Base-by-base conservation (phyloP, 2,888 invertebrate species). In the Portevinia maculata region DNA sequence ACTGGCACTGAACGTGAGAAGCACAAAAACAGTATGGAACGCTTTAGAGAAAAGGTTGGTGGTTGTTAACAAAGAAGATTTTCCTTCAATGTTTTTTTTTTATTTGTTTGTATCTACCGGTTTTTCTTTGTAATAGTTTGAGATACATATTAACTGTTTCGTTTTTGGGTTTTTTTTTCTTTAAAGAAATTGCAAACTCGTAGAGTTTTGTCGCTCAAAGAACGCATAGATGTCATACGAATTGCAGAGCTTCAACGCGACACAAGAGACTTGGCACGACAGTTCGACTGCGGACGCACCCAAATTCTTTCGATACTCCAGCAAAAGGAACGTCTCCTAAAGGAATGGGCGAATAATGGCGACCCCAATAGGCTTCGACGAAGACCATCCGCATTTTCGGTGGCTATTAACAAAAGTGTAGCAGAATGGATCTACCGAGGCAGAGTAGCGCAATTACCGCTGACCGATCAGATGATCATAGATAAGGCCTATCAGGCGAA, bases 251-350 rank as follows among this genome's bases (percentile, higher is more conserved):
- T 52, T 3, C n/a, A 41, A 15, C 78, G 83, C 0, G 83, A 83
- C 48, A 78, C 83, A 3, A 53, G 65, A 17, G 21, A 48, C 7
- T 15, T 83, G 30, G 78, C 83, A 4, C 11, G 17, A 9, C 57
- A 30, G 1, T 83, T 83, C 19, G 67, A 83, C 0, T 83, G 83
- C 32, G 83, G 83, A 19, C 78, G 83, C 8, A 83, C 83, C 0
- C 83, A 83, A 24, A 83, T 83, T 39, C 50, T 83, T n/a, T 67
- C 71, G n/a, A 83, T 83, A 17, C 67, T 83, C 0, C 65, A 71
- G 17, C 83, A 83, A n/a, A 83, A 71, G n/a, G 83, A 78, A 3
- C 71, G 78, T 0, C 55, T 83, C 3, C 46, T 83, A 5, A 78
- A 11, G 48, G 83, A 83, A 44, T 83, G 71, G 65, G 62, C 52